Percentiles rank a stretch among this genome's conserved stretches.
Conservation (phyloP, 2,888 invertebrate species). For the Leptopterna dolabrata region DNA sequence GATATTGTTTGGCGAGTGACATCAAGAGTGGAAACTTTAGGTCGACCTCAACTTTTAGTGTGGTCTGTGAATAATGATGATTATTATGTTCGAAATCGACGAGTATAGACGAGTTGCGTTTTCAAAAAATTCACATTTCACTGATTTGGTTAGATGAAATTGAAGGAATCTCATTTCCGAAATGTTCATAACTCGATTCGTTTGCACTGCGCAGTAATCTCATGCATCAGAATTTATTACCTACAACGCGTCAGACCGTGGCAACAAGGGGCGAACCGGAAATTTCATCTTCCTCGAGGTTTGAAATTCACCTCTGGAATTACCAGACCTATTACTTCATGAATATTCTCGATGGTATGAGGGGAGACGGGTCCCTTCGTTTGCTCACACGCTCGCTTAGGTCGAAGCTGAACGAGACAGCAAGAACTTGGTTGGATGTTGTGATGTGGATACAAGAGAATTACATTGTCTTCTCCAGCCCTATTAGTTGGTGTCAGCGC, state of each 20-base stretch:
- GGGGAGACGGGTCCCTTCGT: not conserved
- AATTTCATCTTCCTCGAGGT: conserved; percentile 13
- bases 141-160: too few species aligned
- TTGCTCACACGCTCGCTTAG: conserved; percentile 3
- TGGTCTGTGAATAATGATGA: too few species aligned
- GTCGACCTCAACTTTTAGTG: too few species aligned
- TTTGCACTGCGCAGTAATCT: not conserved
- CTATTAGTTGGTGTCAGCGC: not conserved
- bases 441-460: not conserved
- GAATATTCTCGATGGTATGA: conserved; percentile 25
- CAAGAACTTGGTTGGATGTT: not conserved
- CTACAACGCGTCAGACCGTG: not conserved
- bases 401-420: not conserved
- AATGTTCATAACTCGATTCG: too few species aligned
- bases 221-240: not conserved
- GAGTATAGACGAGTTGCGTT: too few species aligned
- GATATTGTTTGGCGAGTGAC: too few species aligned
- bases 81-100: too few species aligned
- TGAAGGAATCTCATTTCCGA: too few species aligned
- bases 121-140: too few species aligned
- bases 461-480: not conserved
- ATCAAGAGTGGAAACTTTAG: too few species aligned
- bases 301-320: conserved; percentile 46
- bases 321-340: conserved; percentile 44
- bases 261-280: not conserved